phyloP scores from a whole-genome alignment of 1,140 invertebrate genomes.

The Palaemon carinicauda region DNA sequence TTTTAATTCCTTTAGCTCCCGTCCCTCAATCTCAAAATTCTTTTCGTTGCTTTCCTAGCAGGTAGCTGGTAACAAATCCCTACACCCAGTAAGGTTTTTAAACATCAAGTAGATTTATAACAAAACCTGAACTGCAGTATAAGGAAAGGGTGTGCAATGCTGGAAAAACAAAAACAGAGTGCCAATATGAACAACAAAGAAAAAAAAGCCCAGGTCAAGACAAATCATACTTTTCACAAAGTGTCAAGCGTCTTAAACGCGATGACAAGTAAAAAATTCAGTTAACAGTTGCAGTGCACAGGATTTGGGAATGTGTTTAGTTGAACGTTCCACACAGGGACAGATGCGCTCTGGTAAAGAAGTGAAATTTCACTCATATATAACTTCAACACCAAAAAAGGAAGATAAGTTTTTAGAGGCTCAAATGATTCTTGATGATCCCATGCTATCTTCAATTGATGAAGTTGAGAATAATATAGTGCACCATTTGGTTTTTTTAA shows the following conservation, averaged over 20 bases:
- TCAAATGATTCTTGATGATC: conserved; percentile 41
- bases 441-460: conserved; percentile 33
- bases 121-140: too few relatives aligned
- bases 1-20: too few relatives aligned
- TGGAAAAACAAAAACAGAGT: neutral
- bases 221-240: neutral
- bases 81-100: too few relatives aligned
- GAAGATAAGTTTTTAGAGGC: neutral
- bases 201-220: neutral
- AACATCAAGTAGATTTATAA: too few relatives aligned
- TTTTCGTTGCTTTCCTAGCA: too few relatives aligned
- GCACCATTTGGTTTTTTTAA: too few relatives aligned
- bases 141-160: too few relatives aligned
- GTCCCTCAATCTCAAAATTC: too few relatives aligned
- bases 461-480: conserved; percentile 9
- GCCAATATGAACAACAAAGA: neutral
- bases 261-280: neutral
- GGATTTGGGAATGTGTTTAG: conserved; percentile 10
- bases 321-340: neutral
- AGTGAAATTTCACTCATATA: neutral
- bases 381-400: conserved; percentile 47
- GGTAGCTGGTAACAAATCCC: too few relatives aligned
- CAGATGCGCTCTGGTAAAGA: neutral
- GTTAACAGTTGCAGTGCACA: neutral
- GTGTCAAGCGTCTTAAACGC: too few relatives aligned